phyloP scores from a whole-genome alignment of 2,113 vertebrate species.

The Corythaeola cristata region DNA sequence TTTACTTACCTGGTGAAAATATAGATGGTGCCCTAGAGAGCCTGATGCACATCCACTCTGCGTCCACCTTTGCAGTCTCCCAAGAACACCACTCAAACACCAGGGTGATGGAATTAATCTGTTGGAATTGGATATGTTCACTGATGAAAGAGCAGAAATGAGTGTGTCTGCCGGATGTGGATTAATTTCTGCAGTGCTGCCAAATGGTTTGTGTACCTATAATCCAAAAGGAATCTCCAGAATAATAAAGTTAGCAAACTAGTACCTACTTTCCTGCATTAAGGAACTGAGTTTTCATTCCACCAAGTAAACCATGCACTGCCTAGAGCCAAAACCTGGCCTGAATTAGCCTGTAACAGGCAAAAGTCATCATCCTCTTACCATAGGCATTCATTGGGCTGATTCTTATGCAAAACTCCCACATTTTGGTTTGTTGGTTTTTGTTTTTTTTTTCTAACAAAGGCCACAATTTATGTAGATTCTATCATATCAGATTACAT shows the following conservation, averaged over 20 bases:
- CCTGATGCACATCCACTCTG: slow-evolving; percentile 73
- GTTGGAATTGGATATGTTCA: slow-evolving; percentile 69
- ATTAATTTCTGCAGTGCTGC: not conserved
- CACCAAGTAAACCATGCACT: not conserved
- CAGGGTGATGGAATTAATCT: slow-evolving; percentile 76
- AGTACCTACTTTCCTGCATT: not conserved
- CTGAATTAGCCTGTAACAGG: not conserved
- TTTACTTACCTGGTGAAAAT: slow-evolving; percentile 59
- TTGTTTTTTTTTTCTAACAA: not conserved
- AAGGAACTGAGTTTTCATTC: not conserved
- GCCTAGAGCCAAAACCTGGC: not conserved
- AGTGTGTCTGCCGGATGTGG: slow-evolving; percentile 80
- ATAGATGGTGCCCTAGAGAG: slow-evolving; percentile 79
- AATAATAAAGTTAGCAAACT: not conserved
- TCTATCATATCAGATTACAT: not conserved
- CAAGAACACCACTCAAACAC: slow-evolving; percentile 75
- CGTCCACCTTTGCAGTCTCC: slow-evolving; percentile 74
- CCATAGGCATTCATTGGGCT: not conserved
- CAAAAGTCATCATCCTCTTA: not conserved
- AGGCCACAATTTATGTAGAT: not conserved
- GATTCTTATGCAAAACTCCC: not conserved
- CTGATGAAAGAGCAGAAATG: slow-evolving; percentile 78
- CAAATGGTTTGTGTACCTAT: not conserved
- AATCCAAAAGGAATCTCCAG: not conserved
- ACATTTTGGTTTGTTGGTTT: too few relatives aligned